Conservation (phyloP, 64 coral and sea anemone species). For the Montipora efflorescens region DNA sequence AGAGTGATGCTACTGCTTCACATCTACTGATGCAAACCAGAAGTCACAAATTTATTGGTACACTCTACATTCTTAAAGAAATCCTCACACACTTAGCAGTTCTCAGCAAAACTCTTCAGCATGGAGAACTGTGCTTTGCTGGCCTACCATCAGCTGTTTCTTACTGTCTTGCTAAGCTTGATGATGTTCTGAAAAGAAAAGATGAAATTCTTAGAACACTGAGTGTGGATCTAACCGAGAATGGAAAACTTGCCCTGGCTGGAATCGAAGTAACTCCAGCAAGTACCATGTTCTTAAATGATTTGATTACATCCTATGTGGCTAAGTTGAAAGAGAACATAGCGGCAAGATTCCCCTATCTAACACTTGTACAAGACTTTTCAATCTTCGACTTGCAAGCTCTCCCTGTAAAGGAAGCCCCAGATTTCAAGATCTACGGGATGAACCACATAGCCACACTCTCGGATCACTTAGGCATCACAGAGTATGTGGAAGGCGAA, state of each 20-base stretch:
- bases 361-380: too few relatives aligned
- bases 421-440: slow-evolving; percentile 19
- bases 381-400: too few relatives aligned
- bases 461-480: slow-evolving; percentile 8
- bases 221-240: slow-evolving; percentile 44
- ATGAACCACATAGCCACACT: slow-evolving; percentile 19
- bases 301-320: too few relatives aligned
- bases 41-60: too few relatives aligned
- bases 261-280: slow-evolving; percentile 22
- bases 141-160: slow-evolving; percentile 66
- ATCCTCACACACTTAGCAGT: too few relatives aligned
- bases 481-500: slow-evolving; percentile 30
- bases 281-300: too few relatives aligned
- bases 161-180: slow-evolving; percentile 63
- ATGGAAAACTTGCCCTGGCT: slow-evolving; percentile 58
- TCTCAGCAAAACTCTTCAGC: background rate
- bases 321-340: too few relatives aligned
- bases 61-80: too few relatives aligned
- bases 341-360: too few relatives aligned
- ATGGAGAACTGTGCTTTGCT: slow-evolving; percentile 58
- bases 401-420: slow-evolving; percentile 40
- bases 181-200: slow-evolving; percentile 47
- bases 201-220: slow-evolving; percentile 64
- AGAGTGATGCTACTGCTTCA: too few relatives aligned
- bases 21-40: too few relatives aligned